Base-by-base conservation (phyloP, 2,888 invertebrate genomes). In the Hecatera dysodea region DNA sequence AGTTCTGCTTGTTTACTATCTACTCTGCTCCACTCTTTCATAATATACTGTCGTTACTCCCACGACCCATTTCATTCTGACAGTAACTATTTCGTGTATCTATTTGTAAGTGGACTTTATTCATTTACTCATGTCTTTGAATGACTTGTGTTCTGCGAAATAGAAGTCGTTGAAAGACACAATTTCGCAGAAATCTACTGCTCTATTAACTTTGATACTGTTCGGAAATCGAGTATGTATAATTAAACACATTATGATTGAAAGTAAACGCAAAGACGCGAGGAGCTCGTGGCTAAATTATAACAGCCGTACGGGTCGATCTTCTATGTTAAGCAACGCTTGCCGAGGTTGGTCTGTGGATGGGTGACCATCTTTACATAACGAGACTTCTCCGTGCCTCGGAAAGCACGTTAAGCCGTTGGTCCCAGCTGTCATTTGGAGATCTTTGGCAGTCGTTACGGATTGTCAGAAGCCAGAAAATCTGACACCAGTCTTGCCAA, bases 71-170 rank as follows among this genome's bases (percentile, higher is more conserved):
- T 8, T 50, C 27, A 55, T 33, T 67, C 11, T 48, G 24, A 62
- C 53, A 53, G 27, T 53, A 33, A 48, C 53, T n/a, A 17, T 29
- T 44, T 63, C 5, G 19, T n/a, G n/a, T n/a, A n/a, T 60, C 36
- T 63, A 50, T 75, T 57, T 53, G 22, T 42, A 19, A 42, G 39
- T 55, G 12, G 33, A 60, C 53, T 67, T 48, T 42, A 19, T 24
- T 57, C 33, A 12, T 36, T 42, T 9, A 15, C 17, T 42, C 17
- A 50, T 17, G 12, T 5, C 36, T 27, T 24, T 22, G 1, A 15
- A 15, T 8, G 15, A 22, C 22, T 67, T 33, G 15, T 52, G 5
- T 68, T 68, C n/a, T 24, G 2, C 42, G 69, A 60, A 69, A 22
- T 33, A 52, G 24, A 60, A 50, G 39, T 2, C 24, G 12, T 62